phyloP scores from a whole-genome alignment of 2,888 invertebrate species.

The Chouioia cunea region DNA sequence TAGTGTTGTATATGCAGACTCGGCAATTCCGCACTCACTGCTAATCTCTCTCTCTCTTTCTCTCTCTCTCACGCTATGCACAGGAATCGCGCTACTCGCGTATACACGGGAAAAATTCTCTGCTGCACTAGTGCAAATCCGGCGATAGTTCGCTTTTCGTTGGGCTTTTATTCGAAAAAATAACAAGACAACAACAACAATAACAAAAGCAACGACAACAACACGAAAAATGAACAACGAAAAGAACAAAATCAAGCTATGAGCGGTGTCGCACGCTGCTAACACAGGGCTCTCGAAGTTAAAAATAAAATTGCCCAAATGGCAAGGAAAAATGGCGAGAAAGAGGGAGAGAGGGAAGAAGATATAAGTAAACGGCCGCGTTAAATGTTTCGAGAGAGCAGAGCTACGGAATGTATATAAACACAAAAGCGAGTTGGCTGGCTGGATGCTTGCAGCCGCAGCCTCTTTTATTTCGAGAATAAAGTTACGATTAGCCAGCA shows the following conservation, averaged over 20 bases:
- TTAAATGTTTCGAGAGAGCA: constrained; percentile 60
- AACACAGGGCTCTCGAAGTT: background rate
- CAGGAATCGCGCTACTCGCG: constrained; percentile 23
- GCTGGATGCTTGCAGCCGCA: too few relatives aligned
- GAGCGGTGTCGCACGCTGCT: background rate
- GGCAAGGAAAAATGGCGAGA: constrained; percentile 23
- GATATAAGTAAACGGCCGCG: constrained; percentile 43
- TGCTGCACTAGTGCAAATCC: constrained; percentile 36
- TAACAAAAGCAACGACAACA: background rate
- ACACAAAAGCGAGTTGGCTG: constrained; percentile 15
- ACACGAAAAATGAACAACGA: background rate
- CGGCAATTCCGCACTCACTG: background rate
- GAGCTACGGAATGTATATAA: constrained; percentile 43
- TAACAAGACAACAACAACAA: background rate
- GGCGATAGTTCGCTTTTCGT: constrained; percentile 23
- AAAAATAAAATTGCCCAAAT: background rate
- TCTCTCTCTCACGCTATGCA: too few relatives aligned
- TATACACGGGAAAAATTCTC: constrained; percentile 17
- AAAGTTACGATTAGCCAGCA: constrained; percentile 54
- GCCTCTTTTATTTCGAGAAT: constrained; percentile 53
- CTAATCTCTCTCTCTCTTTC: too few relatives aligned
- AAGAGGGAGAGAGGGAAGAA: background rate
- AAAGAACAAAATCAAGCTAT: constrained; percentile 4
- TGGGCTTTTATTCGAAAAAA: constrained; percentile 36
- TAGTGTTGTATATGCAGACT: too few relatives aligned